These are phyloP conservation scores for Willowsia nigromaculata DNA, from an alignment of 2,888 invertebrate species.

Conservation along the genomic window DNA sequence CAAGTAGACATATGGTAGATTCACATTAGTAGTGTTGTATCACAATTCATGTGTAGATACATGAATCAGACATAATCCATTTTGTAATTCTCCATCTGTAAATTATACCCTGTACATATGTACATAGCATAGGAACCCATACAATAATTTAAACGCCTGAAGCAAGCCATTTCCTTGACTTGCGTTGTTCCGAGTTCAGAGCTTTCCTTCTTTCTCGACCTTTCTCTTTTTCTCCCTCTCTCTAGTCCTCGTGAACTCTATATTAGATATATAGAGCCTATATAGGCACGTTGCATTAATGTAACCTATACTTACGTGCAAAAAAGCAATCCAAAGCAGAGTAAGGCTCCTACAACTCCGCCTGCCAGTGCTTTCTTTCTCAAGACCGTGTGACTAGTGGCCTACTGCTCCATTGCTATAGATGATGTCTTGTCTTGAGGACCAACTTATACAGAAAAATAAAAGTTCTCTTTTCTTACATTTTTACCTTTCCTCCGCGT, in stretches of 20 bases:
- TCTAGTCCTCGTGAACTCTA: not conserved
- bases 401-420: not conserved
- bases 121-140: not conserved
- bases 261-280: no score
- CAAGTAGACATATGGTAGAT: no score
- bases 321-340: not conserved
- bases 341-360: not conserved
- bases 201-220: not conserved
- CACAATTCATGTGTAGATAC: not conserved
- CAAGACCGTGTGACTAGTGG: not conserved
- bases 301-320: not conserved
- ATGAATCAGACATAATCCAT: not conserved
- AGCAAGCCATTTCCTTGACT: conserved; percentile 42
- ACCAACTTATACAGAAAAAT: not conserved
- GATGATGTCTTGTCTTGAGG: not conserved
- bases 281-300: no score
- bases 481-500: not conserved
- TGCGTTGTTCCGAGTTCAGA: conserved; percentile 39
- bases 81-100: not conserved
- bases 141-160: not conserved
- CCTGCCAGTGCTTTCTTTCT: not conserved
- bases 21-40: no score
- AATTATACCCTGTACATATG: not conserved
- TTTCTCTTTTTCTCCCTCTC: conserved; percentile 25
- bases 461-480: not conserved